A percentile compares a stretch with the other conserved stretches of the same genome.
These are phyloP conservation scores for Drosophila borborema DNA, from an alignment of 2,888 invertebrate genomes.

Conservation along the genomic window DNA sequence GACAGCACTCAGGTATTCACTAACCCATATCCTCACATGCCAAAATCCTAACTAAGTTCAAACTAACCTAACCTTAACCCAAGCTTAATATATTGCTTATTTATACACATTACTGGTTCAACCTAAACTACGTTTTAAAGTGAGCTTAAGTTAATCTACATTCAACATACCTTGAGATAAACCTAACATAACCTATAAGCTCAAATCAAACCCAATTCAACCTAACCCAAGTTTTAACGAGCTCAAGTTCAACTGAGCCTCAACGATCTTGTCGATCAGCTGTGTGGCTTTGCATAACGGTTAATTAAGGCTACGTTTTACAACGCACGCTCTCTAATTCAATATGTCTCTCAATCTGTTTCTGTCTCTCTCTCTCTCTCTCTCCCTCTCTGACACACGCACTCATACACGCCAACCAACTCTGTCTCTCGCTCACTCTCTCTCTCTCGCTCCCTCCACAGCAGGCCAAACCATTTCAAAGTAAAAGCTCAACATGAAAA, in stretches of 20 bases:
- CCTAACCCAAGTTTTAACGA: not conserved
- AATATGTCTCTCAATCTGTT: not conserved
- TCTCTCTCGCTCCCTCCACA: slow-evolving; percentile 31
- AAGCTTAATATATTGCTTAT: not conserved
- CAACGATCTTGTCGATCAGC: slow-evolving; percentile 15
- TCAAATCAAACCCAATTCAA: not conserved
- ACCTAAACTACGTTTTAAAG: not conserved
- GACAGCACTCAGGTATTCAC: not conserved
- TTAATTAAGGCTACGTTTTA: slow-evolving; percentile 55
- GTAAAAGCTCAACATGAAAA: slow-evolving; percentile 82
- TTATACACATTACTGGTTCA: not conserved
- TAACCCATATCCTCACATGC: not conserved
- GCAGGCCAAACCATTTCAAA: slow-evolving; percentile 76
- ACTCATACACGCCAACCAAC: not conserved
- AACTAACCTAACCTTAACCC: not conserved
- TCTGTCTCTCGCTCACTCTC: slow-evolving; percentile 7
- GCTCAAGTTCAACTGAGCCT: not conserved
- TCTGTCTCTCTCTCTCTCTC: not conserved
- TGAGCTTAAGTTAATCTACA: not conserved
- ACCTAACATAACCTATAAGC: not conserved
- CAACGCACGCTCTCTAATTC: slow-evolving; percentile 30
- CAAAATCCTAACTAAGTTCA: not conserved
- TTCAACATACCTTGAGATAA: not conserved
- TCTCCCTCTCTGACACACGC: not conserved
- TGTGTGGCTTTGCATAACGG: slow-evolving; percentile 33